phyloP scores from a whole-genome alignment of 1,140 invertebrate species.

The Drosophila hydei region DNA sequence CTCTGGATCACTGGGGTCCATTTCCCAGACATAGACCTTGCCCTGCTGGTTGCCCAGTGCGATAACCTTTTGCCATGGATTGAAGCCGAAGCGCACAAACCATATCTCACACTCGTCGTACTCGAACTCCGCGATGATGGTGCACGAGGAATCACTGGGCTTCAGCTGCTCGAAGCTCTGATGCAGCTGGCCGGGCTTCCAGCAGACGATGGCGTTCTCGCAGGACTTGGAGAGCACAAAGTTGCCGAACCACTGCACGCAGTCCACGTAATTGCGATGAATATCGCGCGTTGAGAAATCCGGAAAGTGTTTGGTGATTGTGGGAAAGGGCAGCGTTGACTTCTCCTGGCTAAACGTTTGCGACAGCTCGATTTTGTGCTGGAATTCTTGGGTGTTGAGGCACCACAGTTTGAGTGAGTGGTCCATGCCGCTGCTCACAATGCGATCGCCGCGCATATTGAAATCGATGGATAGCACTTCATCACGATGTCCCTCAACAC shows the following conservation, averaged over 20 bases:
- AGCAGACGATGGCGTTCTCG: constrained; percentile 93
- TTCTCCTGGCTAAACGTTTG: constrained; percentile 91
- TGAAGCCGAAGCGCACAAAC: constrained; percentile 98
- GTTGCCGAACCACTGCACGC: constrained; percentile 97
- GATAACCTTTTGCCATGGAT: constrained; percentile 93
- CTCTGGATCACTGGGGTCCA: constrained; percentile 93
- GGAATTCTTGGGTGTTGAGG: constrained; percentile 93
- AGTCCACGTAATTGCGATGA: constrained; percentile 99
- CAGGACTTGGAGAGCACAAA: constrained; percentile 98
- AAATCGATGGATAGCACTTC: constrained; percentile 98
- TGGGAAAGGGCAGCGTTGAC: constrained; percentile 93
- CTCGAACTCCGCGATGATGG: constrained; percentile 93
- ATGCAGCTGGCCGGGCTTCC: constrained; percentile 79
- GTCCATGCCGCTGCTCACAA: constrained; percentile 99
- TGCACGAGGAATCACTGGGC: constrained; percentile 76
- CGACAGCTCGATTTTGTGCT: constrained; percentile 93
- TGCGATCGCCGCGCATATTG: constrained; percentile 93
- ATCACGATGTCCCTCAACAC: constrained; percentile 98
- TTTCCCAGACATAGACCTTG: constrained; percentile 96
- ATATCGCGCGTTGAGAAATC: constrained; percentile 98
- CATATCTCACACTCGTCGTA: constrained; percentile 99
- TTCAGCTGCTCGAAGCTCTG: constrained; percentile 69
- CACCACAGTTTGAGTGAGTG: constrained; percentile 98
- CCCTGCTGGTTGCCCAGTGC: constrained; percentile 97
- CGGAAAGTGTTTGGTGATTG: constrained; percentile 96